phyloP scores from a whole-genome alignment of 2,888 invertebrate species.

The Phorcus lineatus region DNA sequence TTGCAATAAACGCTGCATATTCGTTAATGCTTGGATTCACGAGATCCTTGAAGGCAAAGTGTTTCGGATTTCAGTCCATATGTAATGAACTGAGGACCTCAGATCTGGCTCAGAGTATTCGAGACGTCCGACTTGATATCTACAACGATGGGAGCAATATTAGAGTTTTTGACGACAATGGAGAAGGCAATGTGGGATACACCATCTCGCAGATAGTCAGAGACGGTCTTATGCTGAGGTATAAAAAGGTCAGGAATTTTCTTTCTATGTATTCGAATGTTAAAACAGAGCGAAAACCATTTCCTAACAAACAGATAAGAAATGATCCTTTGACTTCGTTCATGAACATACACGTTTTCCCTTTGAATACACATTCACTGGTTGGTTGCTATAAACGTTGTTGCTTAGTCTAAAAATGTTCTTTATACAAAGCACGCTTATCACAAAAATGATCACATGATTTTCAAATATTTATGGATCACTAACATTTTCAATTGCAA shows the following conservation, averaged over 20 bases:
- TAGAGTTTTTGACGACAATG: conserved; percentile 14
- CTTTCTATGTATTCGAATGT: no score
- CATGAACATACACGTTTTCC: no score
- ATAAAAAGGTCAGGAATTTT: neutral
- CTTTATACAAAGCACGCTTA: no score
- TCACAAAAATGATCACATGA: no score
- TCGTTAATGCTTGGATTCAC: neutral
- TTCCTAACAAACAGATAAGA: no score
- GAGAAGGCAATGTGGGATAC: conserved; percentile 9
- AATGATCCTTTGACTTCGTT: no score
- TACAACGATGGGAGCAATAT: neutral
- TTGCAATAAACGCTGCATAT: neutral
- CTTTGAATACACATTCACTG: no score
- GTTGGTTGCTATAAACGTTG: no score
- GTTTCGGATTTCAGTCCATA: neutral
- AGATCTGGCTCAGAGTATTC: neutral
- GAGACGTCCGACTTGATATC: neutral
- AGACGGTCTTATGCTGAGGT: neutral
- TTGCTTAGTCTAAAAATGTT: no score
- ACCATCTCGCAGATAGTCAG: neutral
- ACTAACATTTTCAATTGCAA: no score
- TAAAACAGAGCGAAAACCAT: no score
- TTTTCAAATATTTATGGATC: no score
- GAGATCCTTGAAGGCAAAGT: neutral
- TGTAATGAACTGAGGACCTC: neutral